Evolutionary conservation across 2,113 vertebrate genomes (phyloP), one percentile per base, ranked within the genome.

Genomic region (Bujurquina vittata): DNA sequence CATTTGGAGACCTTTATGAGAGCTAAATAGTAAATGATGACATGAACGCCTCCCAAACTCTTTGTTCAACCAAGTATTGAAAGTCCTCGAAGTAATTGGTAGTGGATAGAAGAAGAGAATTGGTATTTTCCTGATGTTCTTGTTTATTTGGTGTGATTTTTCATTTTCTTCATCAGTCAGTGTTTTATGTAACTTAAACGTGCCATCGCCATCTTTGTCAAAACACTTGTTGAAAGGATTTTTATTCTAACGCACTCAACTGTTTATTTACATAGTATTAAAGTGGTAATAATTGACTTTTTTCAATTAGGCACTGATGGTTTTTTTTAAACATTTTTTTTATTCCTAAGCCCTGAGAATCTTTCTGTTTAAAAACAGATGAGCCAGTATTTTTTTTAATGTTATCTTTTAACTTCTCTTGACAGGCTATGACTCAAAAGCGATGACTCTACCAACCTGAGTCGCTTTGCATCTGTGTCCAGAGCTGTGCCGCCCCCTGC

Each of bases 401-500:
- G 6, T 43, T 15, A 33, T 46, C 2, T 10, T 4, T 18, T 3
- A 18, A 29, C 43, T 54, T 14, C 11, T 20, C 76, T 22, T 85
- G 49, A 56, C 56, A 77, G 40, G n/a, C 87, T n/a, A 93, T 87
- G 69, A n/a, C n/a, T 49, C 72, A 17, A 9, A 73, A 20, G 55
- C 83, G 84, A 60, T 93, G 91, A 74, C 57, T 31, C 81, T 76
- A 29, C 81, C 74, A 12, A 87, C 74, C 23, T 87, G 20, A 88
- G 14, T 26, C n/a, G 80, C 54, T 55, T 76, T 12, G 3, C 52
- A 35, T 62, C 86, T 54, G 54, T 88, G 58, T 79, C 82, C 90
- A 73, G 92, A 87, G 84, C 86, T 86, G 87, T 92, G 92, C 92
- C 91, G 91, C 93, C 95, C 92, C 85, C 95, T 95, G 92, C 89